Evolutionary conservation across 2,797 vertebrate species (phyloP).

Genomic region (Yasuhikotakia modesta): DNA sequence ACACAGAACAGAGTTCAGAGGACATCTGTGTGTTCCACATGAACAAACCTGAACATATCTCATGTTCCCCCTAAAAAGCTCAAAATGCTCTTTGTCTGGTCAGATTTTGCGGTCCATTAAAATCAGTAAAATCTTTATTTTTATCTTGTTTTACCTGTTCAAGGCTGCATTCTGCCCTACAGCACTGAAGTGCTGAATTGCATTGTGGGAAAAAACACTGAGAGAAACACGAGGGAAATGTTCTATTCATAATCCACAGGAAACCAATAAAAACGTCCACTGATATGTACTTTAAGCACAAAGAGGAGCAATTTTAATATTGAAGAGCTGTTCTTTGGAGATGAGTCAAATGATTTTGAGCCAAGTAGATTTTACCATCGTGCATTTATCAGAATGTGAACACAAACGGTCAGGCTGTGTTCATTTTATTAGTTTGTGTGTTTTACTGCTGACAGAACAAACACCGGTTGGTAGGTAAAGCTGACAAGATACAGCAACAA

Average conservation of each 20-base stretch:
- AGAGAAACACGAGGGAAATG: conserved; percentile 15
- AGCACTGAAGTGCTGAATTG: conserved; percentile 6
- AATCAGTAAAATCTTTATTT: conserved; percentile 23
- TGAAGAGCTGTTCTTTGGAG: not conserved
- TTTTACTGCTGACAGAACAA: no score
- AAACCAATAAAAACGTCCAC: conserved; percentile 8
- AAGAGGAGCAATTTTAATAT: not conserved
- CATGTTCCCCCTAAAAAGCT: conserved; percentile 36
- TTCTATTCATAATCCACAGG: conserved; percentile 38
- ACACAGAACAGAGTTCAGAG: conserved; percentile 23
- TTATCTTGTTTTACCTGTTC: conserved; percentile 20
- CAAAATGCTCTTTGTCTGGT: conserved; percentile 38
- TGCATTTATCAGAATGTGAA: not conserved
- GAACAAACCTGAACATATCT: conserved; percentile 29
- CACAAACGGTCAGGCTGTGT: not conserved
- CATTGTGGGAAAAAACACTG: conserved; percentile 9
- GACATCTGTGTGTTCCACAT: conserved; percentile 39
- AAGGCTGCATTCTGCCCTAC: not conserved
- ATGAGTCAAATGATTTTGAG: not conserved
- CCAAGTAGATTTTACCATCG: not conserved
- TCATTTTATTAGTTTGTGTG: no score
- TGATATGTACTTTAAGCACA: conserved; percentile 23
- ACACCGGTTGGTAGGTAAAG: no score
- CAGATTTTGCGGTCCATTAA: conserved; percentile 34
- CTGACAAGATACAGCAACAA: no score